Evolutionary conservation across 1,140 invertebrate genomes (phyloP).

Genomic region (Brachionus angularis): DNA sequence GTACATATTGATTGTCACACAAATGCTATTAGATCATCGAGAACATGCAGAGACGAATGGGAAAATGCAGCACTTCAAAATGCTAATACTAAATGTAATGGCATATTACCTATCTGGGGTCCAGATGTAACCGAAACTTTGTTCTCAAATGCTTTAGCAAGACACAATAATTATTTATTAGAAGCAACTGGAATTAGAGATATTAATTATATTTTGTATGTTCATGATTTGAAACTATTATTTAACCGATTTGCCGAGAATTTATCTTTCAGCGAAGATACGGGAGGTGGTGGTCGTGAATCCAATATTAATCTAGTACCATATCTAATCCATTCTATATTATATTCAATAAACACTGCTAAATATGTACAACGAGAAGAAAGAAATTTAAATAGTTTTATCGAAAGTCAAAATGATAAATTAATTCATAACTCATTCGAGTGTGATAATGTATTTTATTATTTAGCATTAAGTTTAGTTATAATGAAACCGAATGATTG

Average conservation of each 20-base stretch:
- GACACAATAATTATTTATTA: conserved; percentile 48
- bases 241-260: conserved; percentile 84
- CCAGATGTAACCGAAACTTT: conserved; percentile 82
- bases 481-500: conserved; percentile 70
- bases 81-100: conserved; percentile 94
- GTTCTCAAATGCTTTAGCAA: conserved; percentile 84
- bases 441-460: conserved; percentile 79
- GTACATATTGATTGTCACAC: conserved; percentile 97
- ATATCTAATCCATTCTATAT: conserved; percentile 85
- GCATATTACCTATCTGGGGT: conserved; percentile 88
- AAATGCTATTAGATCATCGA: conserved; percentile 73
- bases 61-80: conserved; percentile 94
- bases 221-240: conserved; percentile 89
- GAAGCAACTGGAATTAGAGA: conserved; percentile 57
- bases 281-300: conserved; percentile 84
- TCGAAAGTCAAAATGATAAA: conserved; percentile 63
- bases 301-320: conserved; percentile 95
- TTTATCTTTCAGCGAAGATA: conserved; percentile 91
- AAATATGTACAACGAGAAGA: conserved; percentile 70
- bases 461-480: conserved; percentile 71
- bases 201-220: conserved; percentile 64
- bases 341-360: conserved; percentile 89
- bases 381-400: conserved; percentile 66
- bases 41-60: conserved; percentile 79
- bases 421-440: conserved; percentile 76